Evolutionary conservation across 2,888 invertebrate genomes (phyloP), one percentile per base, ranked within the genome.

Genomic region (Plemyria rubiginata): DNA sequence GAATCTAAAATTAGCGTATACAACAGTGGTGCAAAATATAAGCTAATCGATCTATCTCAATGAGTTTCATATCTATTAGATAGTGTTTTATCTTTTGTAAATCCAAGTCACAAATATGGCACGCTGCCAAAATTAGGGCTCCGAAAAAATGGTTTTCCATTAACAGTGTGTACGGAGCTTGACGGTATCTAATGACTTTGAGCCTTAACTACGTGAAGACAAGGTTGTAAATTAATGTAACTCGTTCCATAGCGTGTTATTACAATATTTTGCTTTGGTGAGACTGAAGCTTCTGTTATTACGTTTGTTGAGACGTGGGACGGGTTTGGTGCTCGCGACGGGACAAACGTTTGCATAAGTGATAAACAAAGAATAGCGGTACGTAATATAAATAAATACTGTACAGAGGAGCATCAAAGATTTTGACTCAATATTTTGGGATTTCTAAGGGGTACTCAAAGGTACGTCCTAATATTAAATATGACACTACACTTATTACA

Each of bases 61-160:
- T 48, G 32, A 63, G 32, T 56, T 56, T 45, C 56, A 45, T 29
- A 16, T 56, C 56, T 55, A 48, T 11, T 49, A 22, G 29, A 48
- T 29, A 52, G 13, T 52, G 15, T 28, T 22, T 13, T 32, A 40
- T 54, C 55, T 54, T 56, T 58, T 63, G 65, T 65, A 65, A 67
- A 70, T 68, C 68, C 63, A 58, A 60, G 69, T 62, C 65, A 62
- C 61, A 62, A 68, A 67, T 65, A 69, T 71, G 71, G 71, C 66
- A 52, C 60, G 55, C 46, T 56, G 71, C 71, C 71, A 71, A 69
- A 71, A 69, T 71, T 69, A 69, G 65, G 62, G 50, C 66, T 60
- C 57, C 61, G 59, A 65, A 66, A 71, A 67, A 71, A 71, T 69
- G 71, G 66, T 65, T 66, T 71, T 67, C 67, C 71, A 71, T 69